Percentiles rank a stretch among this genome's conserved stretches.
Evolutionary conservation across 2,113 vertebrate genomes (phyloP).

Genomic region (Saccopteryx bilineata): DNA sequence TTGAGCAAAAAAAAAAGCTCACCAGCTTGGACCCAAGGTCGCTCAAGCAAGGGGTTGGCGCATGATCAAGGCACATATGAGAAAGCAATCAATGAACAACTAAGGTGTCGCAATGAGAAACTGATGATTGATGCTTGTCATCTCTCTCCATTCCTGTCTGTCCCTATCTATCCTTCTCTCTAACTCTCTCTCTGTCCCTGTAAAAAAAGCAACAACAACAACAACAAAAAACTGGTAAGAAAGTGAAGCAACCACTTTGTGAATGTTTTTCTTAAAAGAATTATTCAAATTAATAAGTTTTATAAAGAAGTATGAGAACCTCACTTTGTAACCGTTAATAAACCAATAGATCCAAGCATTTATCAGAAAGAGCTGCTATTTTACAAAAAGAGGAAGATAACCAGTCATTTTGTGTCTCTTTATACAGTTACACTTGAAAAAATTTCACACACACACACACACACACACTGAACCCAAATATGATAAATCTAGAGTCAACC

Average conservation of each 20-base stretch:
- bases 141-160: too few species aligned
- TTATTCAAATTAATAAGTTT: background rate
- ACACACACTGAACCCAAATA: background rate
- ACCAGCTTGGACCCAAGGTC: too few species aligned
- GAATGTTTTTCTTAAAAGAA: slow-evolving; percentile 44
- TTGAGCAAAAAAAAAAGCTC: too few species aligned
- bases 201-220: too few species aligned
- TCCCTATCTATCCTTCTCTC: too few species aligned
- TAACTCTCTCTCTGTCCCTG: too few species aligned
- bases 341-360: background rate
- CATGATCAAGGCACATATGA: too few species aligned
- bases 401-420: background rate
- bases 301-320: slow-evolving; percentile 1
- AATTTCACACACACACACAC: background rate
- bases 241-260: background rate
- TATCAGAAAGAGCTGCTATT: background rate
- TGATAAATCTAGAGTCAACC: background rate
- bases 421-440: background rate
- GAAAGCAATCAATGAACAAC: too few species aligned
- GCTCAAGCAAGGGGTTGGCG: too few species aligned
- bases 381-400: background rate
- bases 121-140: too few species aligned
- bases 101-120: too few species aligned
- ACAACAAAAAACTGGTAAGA: background rate
- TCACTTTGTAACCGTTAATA: background rate